Conservation (phyloP, 1,140 invertebrate species). For the Phymorhynchus buccinoides region DNA sequence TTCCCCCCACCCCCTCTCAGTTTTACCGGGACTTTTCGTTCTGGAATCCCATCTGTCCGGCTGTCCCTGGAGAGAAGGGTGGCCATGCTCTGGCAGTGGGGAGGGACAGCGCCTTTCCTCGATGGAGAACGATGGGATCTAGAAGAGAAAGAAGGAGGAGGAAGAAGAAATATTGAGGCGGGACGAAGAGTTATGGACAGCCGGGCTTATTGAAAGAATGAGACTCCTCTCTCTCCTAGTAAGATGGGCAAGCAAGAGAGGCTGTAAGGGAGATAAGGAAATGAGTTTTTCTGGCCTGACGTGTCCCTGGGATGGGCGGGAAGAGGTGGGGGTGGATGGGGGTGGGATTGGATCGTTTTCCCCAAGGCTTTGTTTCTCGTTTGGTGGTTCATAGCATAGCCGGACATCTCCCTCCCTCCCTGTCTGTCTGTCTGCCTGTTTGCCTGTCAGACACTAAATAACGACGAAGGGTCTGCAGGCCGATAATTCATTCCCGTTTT, state of each 20-base stretch:
- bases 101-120: not conserved
- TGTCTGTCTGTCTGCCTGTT: not conserved
- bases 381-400: not conserved
- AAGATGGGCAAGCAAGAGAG: not conserved
- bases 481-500: not conserved
- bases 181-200: not conserved
- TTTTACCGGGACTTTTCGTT: not conserved
- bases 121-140: not conserved
- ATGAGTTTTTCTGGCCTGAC: conserved; percentile 7
- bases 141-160: not conserved
- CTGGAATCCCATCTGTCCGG: not conserved
- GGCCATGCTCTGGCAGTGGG: too few species aligned
- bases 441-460: not conserved
- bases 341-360: not conserved
- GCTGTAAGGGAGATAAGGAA: conserved; percentile 28
- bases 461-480: not conserved
- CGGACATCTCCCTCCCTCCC: not conserved
- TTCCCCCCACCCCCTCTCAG: not conserved
- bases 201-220: conserved; percentile 14
- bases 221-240: too few species aligned
- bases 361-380: not conserved
- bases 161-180: not conserved
- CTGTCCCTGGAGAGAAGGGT: not conserved
- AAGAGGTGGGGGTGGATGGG: not conserved
- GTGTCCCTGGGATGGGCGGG: not conserved